Evolutionary conservation across 2,888 invertebrate genomes (phyloP), one percentile per base, ranked within the genome.

Genomic region (Caenorhabditis sinica): DNA sequence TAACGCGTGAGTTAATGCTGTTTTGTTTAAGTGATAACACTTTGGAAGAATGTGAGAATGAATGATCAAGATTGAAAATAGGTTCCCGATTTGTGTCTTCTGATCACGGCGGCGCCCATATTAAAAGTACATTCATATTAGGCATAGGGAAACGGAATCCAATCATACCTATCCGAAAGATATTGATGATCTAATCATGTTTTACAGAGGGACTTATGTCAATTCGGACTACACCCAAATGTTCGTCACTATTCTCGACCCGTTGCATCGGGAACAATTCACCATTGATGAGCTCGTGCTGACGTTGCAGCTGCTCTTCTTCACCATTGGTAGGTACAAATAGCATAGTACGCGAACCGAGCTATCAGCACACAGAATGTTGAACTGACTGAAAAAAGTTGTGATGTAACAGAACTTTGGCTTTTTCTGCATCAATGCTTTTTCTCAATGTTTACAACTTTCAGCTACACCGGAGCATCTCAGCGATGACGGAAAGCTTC

Each of bases 211-310:
- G 15, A 66, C 63, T 28, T n/a, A 25, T 0, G 69, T 69, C 43
- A 13, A 63, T 17, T 28, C 74, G 2, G 61, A 58, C 33, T 84
- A 80, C 58, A 66, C 23, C 6, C 80, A 81, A 71, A 84, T 81
- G 80, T 84, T 84, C 23, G 66, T 84, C 15, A 45, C 45, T n/a
- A 76, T 84, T 49, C 51, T 84, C 9, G 76, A 84, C 40, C 84
- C 84, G 30, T 53, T 84, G 25, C 40, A 84, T 20, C 36, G 84
- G 53, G 84, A 81, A 58, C n/a, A 65, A 51, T 84, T 84, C 66
- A 81, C 75, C 20, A 65, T 80, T 23, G 80, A 84, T 20, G 84
- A 84, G 40, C 28, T 84, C n/a, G 66, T 75, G 13, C 53, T 84
- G 8, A 45, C 76, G 25, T 49, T 84, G 28, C 75, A 84, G 60